Evolutionary conservation across 37 sponge, comb jelly and placozoan species (phyloP).

Genomic region (Oopsacas minuta): DNA sequence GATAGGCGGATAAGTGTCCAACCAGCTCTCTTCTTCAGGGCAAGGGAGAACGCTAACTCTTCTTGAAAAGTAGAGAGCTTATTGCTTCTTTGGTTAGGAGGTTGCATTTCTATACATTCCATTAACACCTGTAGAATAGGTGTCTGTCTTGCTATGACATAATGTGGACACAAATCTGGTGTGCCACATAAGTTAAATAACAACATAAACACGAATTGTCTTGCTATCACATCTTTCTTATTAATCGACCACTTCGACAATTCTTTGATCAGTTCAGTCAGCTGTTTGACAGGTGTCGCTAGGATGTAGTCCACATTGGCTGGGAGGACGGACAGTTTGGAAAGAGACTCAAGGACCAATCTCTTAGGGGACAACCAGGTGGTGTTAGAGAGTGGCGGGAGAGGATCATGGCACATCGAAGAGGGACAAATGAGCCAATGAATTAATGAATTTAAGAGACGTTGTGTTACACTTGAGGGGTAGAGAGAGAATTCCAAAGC

Average conservation of each 20-base stretch:
- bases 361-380: slow-evolving; percentile 55
- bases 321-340: slow-evolving; percentile 80
- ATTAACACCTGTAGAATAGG: slow-evolving; percentile 47
- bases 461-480: slow-evolving; percentile 48
- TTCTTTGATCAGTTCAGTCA: slow-evolving; percentile 39
- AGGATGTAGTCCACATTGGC: slow-evolving; percentile 70
- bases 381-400: slow-evolving; percentile 49
- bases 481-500: slow-evolving; percentile 76
- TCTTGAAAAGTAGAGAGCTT: slow-evolving; percentile 38
- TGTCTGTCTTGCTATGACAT: slow-evolving; percentile 49
- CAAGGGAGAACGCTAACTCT: slow-evolving; percentile 33
- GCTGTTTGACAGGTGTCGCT: slow-evolving; percentile 47
- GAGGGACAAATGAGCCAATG: slow-evolving; percentile 84
- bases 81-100: not conserved
- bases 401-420: slow-evolving; percentile 53
- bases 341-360: slow-evolving; percentile 71
- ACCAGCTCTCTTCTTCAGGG: slow-evolving; percentile 70
- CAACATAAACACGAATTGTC: slow-evolving; percentile 82
- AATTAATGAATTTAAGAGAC: slow-evolving; percentile 58
- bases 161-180: slow-evolving; percentile 38
- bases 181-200: slow-evolving; percentile 67
- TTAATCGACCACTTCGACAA: slow-evolving; percentile 54
- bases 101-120: slow-evolving; percentile 34
- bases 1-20: slow-evolving; percentile 62
- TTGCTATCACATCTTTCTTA: slow-evolving; percentile 54